Percentiles rank a stretch among this genome's conserved stretches.
phyloP scores from a whole-genome alignment of 2,797 vertebrate genomes.

The Pogoniulus pusillus region DNA sequence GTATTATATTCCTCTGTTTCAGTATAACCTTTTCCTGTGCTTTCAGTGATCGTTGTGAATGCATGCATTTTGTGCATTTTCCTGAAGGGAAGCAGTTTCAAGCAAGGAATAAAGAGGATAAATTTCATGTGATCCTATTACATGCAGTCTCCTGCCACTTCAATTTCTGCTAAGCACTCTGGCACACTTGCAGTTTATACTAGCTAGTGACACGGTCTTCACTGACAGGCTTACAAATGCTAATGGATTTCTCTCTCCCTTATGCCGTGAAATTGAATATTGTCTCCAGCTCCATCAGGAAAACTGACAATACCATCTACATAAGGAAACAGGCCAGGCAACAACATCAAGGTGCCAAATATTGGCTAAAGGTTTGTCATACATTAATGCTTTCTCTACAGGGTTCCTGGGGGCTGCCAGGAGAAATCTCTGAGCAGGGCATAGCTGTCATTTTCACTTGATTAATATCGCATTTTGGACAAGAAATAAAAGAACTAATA shows the following conservation, averaged over 20 bases:
- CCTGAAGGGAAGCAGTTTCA: not conserved
- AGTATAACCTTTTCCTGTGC: not conserved
- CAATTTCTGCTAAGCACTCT: slow-evolving; percentile 33
- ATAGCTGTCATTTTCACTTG: slow-evolving; percentile 17
- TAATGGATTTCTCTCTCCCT: slow-evolving; percentile 49
- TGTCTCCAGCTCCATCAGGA: slow-evolving; percentile 14
- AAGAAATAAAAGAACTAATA: not conserved
- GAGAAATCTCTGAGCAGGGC: not conserved
- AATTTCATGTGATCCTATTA: not conserved
- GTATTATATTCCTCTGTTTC: not conserved
- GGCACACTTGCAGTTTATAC: slow-evolving; percentile 21
- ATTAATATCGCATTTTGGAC: not conserved
- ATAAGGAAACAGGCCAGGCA: slow-evolving; percentile 22
- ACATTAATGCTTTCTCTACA: not conserved
- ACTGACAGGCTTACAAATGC: not conserved
- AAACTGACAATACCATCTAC: slow-evolving; percentile 30
- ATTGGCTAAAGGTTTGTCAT: slow-evolving; percentile 9
- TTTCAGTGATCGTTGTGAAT: not conserved
- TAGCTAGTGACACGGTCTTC: slow-evolving; percentile 35
- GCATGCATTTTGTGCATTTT: not conserved
- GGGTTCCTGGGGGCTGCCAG: not conserved
- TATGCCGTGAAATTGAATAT: slow-evolving; percentile 48
- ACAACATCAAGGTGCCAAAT: slow-evolving; percentile 9
- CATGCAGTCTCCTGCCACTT: not conserved
- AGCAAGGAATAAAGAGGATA: not conserved